These are phyloP conservation scores for Cephus rjabovi DNA, from an alignment of 2,888 invertebrate species.

Conservation along the genomic window DNA sequence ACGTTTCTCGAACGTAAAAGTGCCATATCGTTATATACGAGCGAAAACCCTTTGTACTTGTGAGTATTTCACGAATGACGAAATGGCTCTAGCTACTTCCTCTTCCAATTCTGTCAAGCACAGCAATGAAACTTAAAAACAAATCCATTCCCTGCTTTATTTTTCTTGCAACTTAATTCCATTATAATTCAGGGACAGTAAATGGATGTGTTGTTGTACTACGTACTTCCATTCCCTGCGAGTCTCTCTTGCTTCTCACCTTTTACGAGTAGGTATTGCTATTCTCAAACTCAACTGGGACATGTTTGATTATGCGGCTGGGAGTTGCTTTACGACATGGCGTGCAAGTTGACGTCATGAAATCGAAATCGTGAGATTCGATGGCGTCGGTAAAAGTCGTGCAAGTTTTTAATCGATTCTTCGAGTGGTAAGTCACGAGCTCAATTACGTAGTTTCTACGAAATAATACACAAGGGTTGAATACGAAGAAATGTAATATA, in stretches of 20 bases:
- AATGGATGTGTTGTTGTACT: no score
- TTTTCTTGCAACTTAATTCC: no score
- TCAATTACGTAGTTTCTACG: not conserved
- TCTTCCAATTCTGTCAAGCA: not conserved
- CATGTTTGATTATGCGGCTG: not conserved
- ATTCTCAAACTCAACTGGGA: not conserved
- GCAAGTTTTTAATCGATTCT: not conserved
- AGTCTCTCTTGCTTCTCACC: not conserved
- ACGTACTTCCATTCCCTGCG: not conserved
- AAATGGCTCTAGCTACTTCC: not conserved
- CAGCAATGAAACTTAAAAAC: not conserved
- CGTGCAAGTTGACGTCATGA: not conserved
- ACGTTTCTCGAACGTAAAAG: conserved; percentile 1
- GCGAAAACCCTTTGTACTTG: not conserved
- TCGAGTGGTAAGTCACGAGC: not conserved
- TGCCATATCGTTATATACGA: not conserved
- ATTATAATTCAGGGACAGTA: no score
- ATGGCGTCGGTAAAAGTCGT: not conserved
- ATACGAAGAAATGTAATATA: not conserved
- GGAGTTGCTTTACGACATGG: not conserved
- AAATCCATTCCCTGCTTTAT: not conserved
- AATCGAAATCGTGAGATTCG: not conserved
- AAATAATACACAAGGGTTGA: not conserved
- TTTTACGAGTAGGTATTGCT: not conserved
- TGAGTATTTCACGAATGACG: not conserved